phyloP scores from a whole-genome alignment of 1,140 invertebrate genomes.

The roundworm (Caenorhabditis elegans) region DNA sequence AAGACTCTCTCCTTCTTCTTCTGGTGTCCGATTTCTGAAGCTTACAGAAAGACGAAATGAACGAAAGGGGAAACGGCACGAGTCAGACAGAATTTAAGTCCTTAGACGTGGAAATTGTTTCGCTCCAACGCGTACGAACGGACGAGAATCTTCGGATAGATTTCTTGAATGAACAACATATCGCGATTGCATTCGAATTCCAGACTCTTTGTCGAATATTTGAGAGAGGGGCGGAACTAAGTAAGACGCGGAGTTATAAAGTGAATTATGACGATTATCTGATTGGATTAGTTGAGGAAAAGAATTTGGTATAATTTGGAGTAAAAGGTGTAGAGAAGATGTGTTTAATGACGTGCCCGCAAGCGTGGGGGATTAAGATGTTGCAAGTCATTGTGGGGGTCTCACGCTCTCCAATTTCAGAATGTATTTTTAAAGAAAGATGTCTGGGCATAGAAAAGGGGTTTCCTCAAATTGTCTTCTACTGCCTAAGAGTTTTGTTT shows the following conservation, averaged over 20 bases:
- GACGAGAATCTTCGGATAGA: not conserved
- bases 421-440: not conserved
- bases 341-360: not conserved
- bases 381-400: not conserved
- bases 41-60: not conserved
- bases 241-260: not conserved
- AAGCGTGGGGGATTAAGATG: conserved; percentile 5
- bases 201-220: too few species aligned
- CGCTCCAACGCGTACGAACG: not conserved
- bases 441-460: not conserved
- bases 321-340: conserved; percentile 20
- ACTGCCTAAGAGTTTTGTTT: too few species aligned
- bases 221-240: not conserved
- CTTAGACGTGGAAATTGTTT: not conserved
- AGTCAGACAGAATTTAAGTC: not conserved
- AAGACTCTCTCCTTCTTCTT: too few species aligned
- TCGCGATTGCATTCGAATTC: too few species aligned
- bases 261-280: conserved; percentile 21
- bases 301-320: not conserved
- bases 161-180: not conserved
- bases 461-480: too few species aligned
- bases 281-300: conserved; percentile 1
- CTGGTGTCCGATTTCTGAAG: conserved; percentile 15
- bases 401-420: not conserved
- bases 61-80: not conserved